Conservation (phyloP, 2,888 invertebrate genomes). For the Alviniconcha strummeri region DNA sequence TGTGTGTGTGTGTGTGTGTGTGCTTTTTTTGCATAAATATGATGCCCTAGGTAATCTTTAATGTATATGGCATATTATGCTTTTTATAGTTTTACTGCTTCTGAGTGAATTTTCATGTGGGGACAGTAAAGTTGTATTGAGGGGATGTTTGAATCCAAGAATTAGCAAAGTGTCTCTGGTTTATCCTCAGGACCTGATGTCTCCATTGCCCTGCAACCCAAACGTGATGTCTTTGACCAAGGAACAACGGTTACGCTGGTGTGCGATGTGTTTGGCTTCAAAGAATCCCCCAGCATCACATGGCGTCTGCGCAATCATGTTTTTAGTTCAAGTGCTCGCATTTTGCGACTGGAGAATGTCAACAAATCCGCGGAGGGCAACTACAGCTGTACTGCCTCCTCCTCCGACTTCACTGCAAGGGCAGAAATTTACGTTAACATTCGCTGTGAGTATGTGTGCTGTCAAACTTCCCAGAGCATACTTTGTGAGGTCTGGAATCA, state of each 20-base stretch:
- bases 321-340: background rate
- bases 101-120: no score
- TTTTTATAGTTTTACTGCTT: no score
- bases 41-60: no score
- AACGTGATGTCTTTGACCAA: background rate
- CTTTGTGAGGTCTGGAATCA: no score
- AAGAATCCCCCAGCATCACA: background rate
- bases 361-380: constrained; percentile 5
- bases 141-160: no score
- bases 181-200: constrained; percentile 14
- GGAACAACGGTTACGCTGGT: background rate
- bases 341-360: background rate
- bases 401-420: background rate
- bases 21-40: background rate
- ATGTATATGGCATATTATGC: no score
- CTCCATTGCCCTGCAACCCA: constrained; percentile 19
- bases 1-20: background rate
- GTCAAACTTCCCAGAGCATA: background rate
- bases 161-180: no score
- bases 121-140: no score
- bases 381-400: constrained; percentile 17
- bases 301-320: background rate
- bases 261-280: constrained; percentile 19
- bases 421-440: constrained; percentile 13
- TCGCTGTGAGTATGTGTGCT: constrained; percentile 19